phyloP scores from a whole-genome alignment of 2,797 vertebrate species.

The Coreius guichenoti region DNA sequence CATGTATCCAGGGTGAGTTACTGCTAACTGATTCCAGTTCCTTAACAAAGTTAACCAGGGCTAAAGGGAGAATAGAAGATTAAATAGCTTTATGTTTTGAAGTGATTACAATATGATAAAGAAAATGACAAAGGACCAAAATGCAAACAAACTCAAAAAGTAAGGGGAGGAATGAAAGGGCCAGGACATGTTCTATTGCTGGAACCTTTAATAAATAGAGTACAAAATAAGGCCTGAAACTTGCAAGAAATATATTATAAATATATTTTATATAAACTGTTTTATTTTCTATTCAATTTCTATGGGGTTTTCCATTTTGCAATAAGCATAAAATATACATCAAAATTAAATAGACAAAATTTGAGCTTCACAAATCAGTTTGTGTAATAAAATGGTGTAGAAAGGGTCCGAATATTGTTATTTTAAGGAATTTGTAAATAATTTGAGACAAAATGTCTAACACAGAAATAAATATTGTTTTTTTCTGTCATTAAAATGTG shows the following conservation, averaged over 20 bases:
- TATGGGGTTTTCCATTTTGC: background rate
- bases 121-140: background rate
- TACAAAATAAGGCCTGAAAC: background rate
- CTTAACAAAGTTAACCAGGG: conserved; percentile 85
- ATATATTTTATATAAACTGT: background rate
- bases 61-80: conserved; percentile 64
- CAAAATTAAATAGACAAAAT: background rate
- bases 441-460: background rate
- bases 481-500: background rate
- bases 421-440: background rate
- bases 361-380: background rate
- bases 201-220: background rate
- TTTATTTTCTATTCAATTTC: background rate
- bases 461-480: background rate
- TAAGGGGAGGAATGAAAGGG: background rate
- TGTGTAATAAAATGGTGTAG: background rate
- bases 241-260: background rate
- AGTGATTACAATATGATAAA: background rate
- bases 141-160: background rate
- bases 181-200: background rate
- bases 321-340: background rate
- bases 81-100: background rate
- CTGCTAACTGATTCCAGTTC: conserved; percentile 89
- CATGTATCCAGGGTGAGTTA: conserved; percentile 91
- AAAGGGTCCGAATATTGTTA: background rate